Evolutionary conservation across 35 echinoderm and acorn worm genomes (phyloP).

Genomic region (Eucidaris tribuloides): DNA sequence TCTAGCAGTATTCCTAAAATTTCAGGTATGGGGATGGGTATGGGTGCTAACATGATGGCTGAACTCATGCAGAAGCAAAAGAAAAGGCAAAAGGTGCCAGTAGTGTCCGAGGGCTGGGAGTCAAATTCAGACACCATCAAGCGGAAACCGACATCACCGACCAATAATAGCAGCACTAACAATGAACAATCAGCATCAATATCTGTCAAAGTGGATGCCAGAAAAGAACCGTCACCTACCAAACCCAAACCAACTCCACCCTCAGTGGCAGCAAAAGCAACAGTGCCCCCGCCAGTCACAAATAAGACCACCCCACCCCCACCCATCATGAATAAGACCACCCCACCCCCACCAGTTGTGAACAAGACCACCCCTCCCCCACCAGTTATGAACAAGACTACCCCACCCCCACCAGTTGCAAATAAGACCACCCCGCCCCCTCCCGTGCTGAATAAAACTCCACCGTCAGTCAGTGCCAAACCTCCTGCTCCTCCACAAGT

Average conservation of each 20-base stretch:
- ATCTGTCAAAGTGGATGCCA: background rate
- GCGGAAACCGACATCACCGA: conserved; percentile 36
- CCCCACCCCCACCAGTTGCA: too few relatives aligned
- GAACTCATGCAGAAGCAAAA: conserved; percentile 43
- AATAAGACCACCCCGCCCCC: conserved; percentile 29
- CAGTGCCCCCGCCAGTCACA: background rate
- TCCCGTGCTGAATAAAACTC: background rate
- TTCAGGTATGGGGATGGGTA: background rate
- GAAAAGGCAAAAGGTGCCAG: conserved; percentile 31
- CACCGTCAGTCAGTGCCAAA: conserved; percentile 20
- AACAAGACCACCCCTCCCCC: too few relatives aligned
- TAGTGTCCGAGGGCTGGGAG: conserved; percentile 63
- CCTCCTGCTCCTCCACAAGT: conserved; percentile 27
- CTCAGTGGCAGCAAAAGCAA: background rate
- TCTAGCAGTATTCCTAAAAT: conserved; percentile 4
- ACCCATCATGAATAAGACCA: too few relatives aligned
- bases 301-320: too few relatives aligned
- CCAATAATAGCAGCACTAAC: background rate
- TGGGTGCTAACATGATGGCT: conserved; percentile 19
- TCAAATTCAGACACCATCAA: conserved; percentile 68
- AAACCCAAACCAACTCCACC: background rate
- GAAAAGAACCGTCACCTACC: background rate
- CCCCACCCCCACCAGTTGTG: too few relatives aligned
- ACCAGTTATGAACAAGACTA: too few relatives aligned
- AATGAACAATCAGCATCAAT: background rate